Evolutionary conservation across 2,113 vertebrate genomes (phyloP), one percentile per base, ranked within the genome.

Genomic region (Motacilla alba): DNA sequence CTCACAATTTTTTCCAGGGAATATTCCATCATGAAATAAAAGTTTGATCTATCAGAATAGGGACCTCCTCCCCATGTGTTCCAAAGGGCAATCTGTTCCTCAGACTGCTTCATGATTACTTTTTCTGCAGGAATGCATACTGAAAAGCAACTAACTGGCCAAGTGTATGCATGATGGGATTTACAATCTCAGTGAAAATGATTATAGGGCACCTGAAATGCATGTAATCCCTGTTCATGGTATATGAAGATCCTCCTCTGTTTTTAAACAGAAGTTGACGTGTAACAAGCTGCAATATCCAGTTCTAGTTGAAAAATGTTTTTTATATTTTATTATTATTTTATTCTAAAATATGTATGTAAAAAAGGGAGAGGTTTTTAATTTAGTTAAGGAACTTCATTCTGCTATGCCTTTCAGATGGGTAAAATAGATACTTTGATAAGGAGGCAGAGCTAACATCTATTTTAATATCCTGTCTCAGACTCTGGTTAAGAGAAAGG

Each of bases 1-100:
- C 73, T 95, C 78, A 62, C 44, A 91, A 33, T 0, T 64, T 94
- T 95, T 97, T 94, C 91, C 93, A 89, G 64, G 22, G 83, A 93
- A 26, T 93, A 59, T 72, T 97, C 52, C 86, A 56, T 33, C 2
- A 1, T 70, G 50, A 74, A 85, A 85, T 35, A 90, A 53, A 47
- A 59, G 28, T 80, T 92, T 83, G 23, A 37, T 72, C n/a, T 77
- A 2, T 87, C 49, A 83, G 55, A 80, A 69, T 15, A 58, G 52
- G 56, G 39, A 67, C 69, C 27, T 81, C 18, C 23, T 77, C 39
- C 43, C 35, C 13, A 19, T 87, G 43, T 82, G 64, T 84, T 95
- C 64, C 60, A 89, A 70, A 93, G 68, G 55, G 52, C 56, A 85
- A 9, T 90, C 67, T 67, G 59, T 79, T 83, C 86, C n/a, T 80